Evolutionary conservation across 2,113 vertebrate species (phyloP), one percentile per base, ranked within the genome.

Genomic region (Odocoileus hemionus): DNA sequence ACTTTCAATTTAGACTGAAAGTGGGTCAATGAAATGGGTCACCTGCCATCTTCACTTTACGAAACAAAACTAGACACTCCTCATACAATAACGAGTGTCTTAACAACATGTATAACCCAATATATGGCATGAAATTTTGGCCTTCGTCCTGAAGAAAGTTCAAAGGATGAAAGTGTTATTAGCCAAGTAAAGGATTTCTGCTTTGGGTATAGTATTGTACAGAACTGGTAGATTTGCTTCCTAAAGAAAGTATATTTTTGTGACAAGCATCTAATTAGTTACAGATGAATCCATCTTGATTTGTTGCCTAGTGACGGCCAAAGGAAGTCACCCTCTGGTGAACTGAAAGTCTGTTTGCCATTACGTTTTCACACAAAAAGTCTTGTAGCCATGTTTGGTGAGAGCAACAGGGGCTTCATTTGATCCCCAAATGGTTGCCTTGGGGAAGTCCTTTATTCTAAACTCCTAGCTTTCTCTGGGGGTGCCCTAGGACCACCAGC

Each of bases 251-350:
- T 43, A 16, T 92, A 28, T 39, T 87, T 95, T 88, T 89, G 47
- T 93, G 39, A 78, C 89, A 30, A 94, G 78, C 79, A 79, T 94
- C 50, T 96, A 97, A 96, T 98, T 98, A 78, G 50, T 85, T 91
- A 93, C 95, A 95, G 89, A 82, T 91, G 92, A 70, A 79, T 82
- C 74, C 74, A 89, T 96, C 82, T 50, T 96, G 95, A 97, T 96
- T 95, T 86, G 95, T 92, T 98, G 89, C 94, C 50, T 96, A 95
- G 95, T 92, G 94, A 96, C 36, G 1, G 82, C 54, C 76, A 96
- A 95, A 89, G 86, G 96, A 96, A 97, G 92, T 96, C 79, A 96
- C 86, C 70, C 78, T 93, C 85, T 89, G 92, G 86, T 97, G 96
- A 94, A 96, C 94, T 14, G 9, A 79, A 92, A 55, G 70, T 96